Evolutionary conservation across 2,113 vertebrate species (phyloP), one percentile per base, ranked within the genome.

Genomic region (Chionomys nivalis): DNA sequence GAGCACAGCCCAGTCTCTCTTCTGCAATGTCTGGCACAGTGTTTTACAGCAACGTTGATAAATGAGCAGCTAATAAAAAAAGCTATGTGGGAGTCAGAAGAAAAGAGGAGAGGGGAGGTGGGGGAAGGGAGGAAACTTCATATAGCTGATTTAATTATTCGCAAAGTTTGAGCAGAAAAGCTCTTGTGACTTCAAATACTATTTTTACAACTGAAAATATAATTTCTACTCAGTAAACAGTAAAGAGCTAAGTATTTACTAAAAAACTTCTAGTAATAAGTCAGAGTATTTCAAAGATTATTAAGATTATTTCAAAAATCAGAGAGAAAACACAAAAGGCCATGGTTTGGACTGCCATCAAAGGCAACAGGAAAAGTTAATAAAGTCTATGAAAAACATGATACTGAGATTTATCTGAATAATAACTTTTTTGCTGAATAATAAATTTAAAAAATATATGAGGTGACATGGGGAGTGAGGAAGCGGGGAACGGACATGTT

Each of bases 401-500:
- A 68, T 39, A 72, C 39, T 6, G 87, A 82, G 76, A 86, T 11
- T 77, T 44, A 47, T 16, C 13, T 70, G 68, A 70, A 70, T 70
- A 70, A 36, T 70, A 70, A 52, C 52, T 52, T 10, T 52, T 58
- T 19, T 58, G 65, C 24, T 66, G 65, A 66, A 66, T 66, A 66
- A 66, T 66, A 66, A 66, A 24, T 58, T 24, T 58, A 12, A n/a
- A 55, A 81, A 58, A 24, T 11, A 33, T 55, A 11, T 55, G 19
- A 81, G 77, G 17, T 33, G 49, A 79, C 9, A 4, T 81, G 39
- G 21, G 72, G 31, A 39, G 70, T 73, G 17, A 78, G 47, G 47
- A 78, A 81, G 90, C 47, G 14, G 36, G 21, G 49, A 91, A 33
- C 39, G 93, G 70, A 89, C 81, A 94, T 86, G 26, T 70, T 93